Percentiles rank a stretch among this genome's conserved stretches.
These are phyloP conservation scores for Scaptomyza caliginosa DNA, from an alignment of 2,888 invertebrate genomes.

Conservation along the genomic window DNA sequence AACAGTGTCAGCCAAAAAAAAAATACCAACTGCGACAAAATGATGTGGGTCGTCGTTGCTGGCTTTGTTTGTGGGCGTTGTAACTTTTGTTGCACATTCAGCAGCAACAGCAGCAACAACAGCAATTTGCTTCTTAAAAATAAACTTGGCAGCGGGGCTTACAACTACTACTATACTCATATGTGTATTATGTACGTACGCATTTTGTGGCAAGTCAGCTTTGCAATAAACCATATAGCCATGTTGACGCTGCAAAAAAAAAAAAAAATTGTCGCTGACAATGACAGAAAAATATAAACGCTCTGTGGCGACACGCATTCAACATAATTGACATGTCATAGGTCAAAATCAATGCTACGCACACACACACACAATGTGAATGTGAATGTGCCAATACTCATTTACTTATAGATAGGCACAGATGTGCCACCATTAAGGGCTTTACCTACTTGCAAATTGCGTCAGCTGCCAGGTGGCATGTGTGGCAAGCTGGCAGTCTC, in stretches of 20 bases:
- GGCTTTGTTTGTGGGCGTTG: constrained; percentile 35
- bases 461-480: constrained; percentile 14
- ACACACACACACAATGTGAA: background rate
- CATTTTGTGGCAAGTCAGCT: constrained; percentile 70
- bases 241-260: constrained; percentile 54
- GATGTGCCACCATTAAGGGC: constrained; percentile 7
- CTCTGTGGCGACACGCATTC: constrained; percentile 45
- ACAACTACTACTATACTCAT: constrained; percentile 18
- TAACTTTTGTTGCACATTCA: constrained; percentile 78
- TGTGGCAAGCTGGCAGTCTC: constrained; percentile 10
- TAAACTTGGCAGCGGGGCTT: constrained; percentile 66
- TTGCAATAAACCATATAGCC: constrained; percentile 20
- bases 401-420: constrained; percentile 14
- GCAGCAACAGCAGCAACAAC: constrained; percentile 62
- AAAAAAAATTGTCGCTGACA: constrained; percentile 37
- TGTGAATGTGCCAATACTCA: constrained; percentile 10
- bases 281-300: constrained; percentile 18
- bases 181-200: constrained; percentile 56
- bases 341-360: constrained; percentile 54
- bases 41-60: constrained; percentile 68
- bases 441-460: constrained; percentile 24
- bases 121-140: constrained; percentile 52
- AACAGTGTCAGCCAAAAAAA: constrained; percentile 64
- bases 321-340: constrained; percentile 43
- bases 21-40: constrained; percentile 48